Percentiles rank a stretch among this genome's conserved stretches.
Evolutionary conservation across 2,797 vertebrate genomes (phyloP).

Genomic region (Enteromius trimaculatus): DNA sequence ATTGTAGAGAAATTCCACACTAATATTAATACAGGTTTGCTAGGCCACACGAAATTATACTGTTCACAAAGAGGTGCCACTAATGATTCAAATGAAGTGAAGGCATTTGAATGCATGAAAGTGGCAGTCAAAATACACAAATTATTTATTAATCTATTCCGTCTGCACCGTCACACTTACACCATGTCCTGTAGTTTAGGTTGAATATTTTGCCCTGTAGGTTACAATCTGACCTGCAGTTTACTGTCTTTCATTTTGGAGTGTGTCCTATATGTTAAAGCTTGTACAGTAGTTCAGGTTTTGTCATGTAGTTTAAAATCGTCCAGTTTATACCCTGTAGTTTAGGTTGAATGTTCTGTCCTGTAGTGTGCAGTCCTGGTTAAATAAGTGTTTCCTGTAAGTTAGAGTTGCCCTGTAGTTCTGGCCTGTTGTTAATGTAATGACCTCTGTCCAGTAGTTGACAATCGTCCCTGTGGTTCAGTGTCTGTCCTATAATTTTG

Average conservation of each 20-base stretch:
- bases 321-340: neutral
- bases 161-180: neutral
- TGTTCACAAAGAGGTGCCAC: neutral
- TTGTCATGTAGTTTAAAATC: neutral
- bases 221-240: too few species aligned
- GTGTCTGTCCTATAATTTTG: neutral
- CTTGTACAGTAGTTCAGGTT: neutral
- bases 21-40: neutral
- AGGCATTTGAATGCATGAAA: neutral
- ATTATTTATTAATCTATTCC: neutral
- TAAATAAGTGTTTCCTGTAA: neutral
- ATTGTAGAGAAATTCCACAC: neutral
- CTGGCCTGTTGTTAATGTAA: neutral
- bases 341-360: neutral
- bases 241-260: too few species aligned
- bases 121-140: neutral
- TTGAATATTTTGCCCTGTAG: too few species aligned
- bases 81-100: neutral
- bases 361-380: neutral
- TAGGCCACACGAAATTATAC: neutral
- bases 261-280: neutral
- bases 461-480: neutral
- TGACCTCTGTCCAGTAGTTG: neutral
- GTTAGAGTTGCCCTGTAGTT: neutral
- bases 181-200: neutral